Evolutionary conservation across 2,113 vertebrate genomes (phyloP).

Genomic region (Hippocampus comes): DNA sequence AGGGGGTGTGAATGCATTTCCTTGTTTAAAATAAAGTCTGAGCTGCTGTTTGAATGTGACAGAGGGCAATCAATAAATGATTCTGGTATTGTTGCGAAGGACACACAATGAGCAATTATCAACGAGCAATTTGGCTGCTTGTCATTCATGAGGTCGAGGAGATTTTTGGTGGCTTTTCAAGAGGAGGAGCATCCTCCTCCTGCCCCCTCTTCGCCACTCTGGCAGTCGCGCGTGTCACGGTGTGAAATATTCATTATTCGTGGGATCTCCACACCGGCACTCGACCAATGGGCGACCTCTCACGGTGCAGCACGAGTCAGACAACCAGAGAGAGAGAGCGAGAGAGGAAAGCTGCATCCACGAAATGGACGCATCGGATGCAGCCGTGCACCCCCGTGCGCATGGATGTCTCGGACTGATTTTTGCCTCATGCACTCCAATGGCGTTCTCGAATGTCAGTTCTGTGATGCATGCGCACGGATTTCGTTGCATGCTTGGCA

Average conservation of each 20-base stretch:
- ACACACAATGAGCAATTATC: neutral
- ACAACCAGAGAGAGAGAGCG: neutral
- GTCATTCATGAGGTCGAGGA: constrained; percentile 42
- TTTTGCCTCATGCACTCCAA: neutral
- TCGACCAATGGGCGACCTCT: constrained; percentile 24
- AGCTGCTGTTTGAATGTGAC: too few species aligned
- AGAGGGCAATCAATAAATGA: neutral
- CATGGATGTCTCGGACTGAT: constrained; percentile 20
- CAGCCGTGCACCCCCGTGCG: constrained; percentile 18
- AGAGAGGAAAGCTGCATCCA: constrained; percentile 9
- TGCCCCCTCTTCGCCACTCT: constrained; percentile 29
- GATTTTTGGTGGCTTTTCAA: constrained; percentile 8
- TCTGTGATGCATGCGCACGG: neutral
- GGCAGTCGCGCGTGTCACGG: constrained; percentile 21
- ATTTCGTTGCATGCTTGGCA: neutral
- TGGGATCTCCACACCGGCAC: constrained; percentile 19
- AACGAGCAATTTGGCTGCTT: neutral
- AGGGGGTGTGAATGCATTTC: too few species aligned
- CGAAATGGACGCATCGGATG: constrained; percentile 28
- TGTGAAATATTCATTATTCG: constrained; percentile 27
- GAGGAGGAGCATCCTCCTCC: constrained; percentile 33
- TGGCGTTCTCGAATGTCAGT: neutral
- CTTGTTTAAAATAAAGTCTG: too few species aligned
- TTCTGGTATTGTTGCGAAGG: neutral
- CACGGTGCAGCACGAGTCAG: constrained; percentile 25